Base-by-base conservation (phyloP, 2,888 invertebrate species). In the Minunthozetes semirufus region DNA sequence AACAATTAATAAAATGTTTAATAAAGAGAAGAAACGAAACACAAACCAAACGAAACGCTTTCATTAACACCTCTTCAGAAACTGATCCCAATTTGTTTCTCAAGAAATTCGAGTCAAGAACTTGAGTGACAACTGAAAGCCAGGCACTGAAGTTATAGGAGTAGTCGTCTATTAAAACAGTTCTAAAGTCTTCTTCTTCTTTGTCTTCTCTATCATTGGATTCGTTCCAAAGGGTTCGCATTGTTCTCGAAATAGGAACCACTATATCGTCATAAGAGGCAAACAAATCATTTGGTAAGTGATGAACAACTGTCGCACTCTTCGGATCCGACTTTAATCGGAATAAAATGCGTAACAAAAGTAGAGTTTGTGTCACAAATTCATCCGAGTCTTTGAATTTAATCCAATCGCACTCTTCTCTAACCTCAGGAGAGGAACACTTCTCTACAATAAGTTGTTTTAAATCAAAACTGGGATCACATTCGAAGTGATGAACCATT, bases 331-430 rank as follows among this genome's bases (percentile, higher is more conserved):
- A 27, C 33, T 33, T 33, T n/a, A 63, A 15, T 33, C 17, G 6
- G 17, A 63, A 63, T 2, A 63, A 13, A 63, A 63, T 29, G 1
- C 33, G 13, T 9, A 63, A 33, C 8, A 63, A 33, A 13, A 63
- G 33, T 8, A 33, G 63, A 13, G 63, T 33, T 13, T 63, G 63
- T 33, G 63, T 63, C 3, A 29, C 5, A 2, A 5, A 63, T 33
- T 63, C 63, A 29, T 63, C 63, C n/a, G n/a, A 15, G 33, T 63
- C 63, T 33, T 15, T 63, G 25, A 63, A 63, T 33, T 63, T 63
- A 63, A 2, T 6, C 63, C 63, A 63, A 63, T 63, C 63, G 17
- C 33, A 63, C 33, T 63, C 63, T 13, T 63, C 63, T 8, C 33
- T 5, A 63, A 63, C 33, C 19, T 63, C 33, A 1, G 15, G 33